Evolutionary conservation across 2,113 vertebrate species (phyloP).

Genomic region (Pseudopodoces humilis): DNA sequence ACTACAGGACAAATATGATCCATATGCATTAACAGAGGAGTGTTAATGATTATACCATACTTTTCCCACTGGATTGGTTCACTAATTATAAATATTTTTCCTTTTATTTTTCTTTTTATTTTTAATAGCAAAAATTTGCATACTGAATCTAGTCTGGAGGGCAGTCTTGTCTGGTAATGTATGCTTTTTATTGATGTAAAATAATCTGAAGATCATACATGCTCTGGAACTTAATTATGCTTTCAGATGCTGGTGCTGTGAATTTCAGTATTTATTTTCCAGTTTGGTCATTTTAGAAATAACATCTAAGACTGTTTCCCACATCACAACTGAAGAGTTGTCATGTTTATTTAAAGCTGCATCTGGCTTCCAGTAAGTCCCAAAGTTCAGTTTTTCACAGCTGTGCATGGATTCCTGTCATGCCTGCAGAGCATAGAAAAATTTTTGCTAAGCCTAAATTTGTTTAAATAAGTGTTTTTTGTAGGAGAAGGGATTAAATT

Average conservation of each 20-base stretch:
- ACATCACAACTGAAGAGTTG: neutral
- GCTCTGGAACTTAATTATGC: neutral
- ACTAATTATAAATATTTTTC: neutral
- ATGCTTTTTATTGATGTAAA: neutral
- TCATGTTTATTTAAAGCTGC: conserved; percentile 39
- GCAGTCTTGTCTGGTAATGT: neutral
- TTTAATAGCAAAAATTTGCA: neutral
- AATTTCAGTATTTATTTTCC: neutral
- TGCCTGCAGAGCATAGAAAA: neutral
- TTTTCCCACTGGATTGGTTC: neutral
- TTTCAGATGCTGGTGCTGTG: neutral
- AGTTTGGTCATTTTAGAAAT: conserved; percentile 7
- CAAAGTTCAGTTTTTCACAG: conserved; percentile 16
- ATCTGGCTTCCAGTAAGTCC: conserved; percentile 25
- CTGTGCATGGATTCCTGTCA: neutral
- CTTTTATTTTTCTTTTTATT: neutral
- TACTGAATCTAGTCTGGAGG: neutral
- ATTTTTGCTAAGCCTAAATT: neutral
- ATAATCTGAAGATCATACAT: neutral
- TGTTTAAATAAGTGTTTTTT: neutral
- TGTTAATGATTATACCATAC: neutral
- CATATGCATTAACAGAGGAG: neutral
- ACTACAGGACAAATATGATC: neutral
- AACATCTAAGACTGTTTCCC: conserved; percentile 2
- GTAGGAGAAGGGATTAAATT: neutral